Base-by-base conservation (phyloP, 2,113 vertebrate species). In the Ariopsis seemanni region DNA sequence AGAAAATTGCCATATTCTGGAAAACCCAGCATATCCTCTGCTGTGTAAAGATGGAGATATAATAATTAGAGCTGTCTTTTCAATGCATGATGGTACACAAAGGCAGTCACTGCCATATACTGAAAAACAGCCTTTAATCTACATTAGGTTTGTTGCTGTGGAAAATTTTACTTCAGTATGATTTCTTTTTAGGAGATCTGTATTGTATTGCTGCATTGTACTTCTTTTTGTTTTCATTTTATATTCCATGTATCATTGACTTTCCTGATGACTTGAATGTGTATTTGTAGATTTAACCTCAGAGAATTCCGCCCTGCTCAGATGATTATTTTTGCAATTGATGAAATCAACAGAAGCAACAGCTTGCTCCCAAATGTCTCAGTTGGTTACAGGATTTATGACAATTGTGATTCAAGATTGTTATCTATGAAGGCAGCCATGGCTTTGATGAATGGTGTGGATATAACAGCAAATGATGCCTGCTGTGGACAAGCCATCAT, bases 401-500 rank as follows among this genome's bases (percentile, higher is more conserved):
- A 42, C 42, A 42, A 42, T 42, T 96, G 95, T 89, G 92, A 91
- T 50, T 94, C 94, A 25, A 95, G 93, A 9, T 84, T 94, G 34
- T 90, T 91, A 52, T 94, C 95, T 7, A 94, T 95, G 92, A 92
- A 91, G 62, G 91, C 93, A 14, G 42, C 42, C 42, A 42, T 42
- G 42, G 42, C 42, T 42, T 42, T 42, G 42, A 42, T 42, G 42
- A 42, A 94, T n/a, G 91, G 92, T 7, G 86, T 90, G 58, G 93
- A 92, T 1, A 7, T 55, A 85, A 89, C 50, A 53, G 50, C 62
- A 15, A 86, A 80, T 58, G 17, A 58, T 12, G 88, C 25, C 22
- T 95, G 94, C 79, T 90, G 85, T n/a, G 91, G 93, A 62, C 89
- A 92, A 53, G 87, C 95, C 48, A 95, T 96, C 53, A 95, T 95